Evolutionary conservation across 2,113 vertebrate species (phyloP).

Genomic region (Lathamus discolor): DNA sequence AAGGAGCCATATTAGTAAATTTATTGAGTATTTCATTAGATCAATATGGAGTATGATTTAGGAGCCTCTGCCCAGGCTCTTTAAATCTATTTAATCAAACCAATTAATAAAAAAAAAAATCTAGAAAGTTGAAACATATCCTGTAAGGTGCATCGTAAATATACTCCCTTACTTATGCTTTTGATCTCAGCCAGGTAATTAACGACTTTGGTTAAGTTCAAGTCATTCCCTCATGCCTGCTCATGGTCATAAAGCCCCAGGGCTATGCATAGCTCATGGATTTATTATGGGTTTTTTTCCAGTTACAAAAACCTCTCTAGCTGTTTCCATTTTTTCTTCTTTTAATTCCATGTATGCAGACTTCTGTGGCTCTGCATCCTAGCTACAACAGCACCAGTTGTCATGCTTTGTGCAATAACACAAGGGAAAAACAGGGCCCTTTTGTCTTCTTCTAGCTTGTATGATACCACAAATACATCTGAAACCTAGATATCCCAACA

Average conservation of each 20-base stretch:
- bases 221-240: conserved; percentile 78
- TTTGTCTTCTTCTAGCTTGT: neutral
- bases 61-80: conserved; percentile 75
- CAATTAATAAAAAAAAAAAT: conserved; percentile 84
- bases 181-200: conserved; percentile 85
- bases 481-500: neutral
- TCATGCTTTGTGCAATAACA: neutral
- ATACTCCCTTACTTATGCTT: conserved; percentile 77
- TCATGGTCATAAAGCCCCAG: conserved; percentile 75
- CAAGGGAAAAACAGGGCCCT: neutral
- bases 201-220: conserved; percentile 81
- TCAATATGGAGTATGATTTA: conserved; percentile 85
- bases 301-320: conserved; percentile 68
- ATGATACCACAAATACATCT: neutral
- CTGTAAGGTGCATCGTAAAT: conserved; percentile 83
- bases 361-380: conserved; percentile 13
- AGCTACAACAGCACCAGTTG: neutral
- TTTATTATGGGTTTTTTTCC: conserved; percentile 78
- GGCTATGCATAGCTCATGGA: conserved; percentile 73
- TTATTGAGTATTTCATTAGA: conserved; percentile 86
- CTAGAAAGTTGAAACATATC: conserved; percentile 78
- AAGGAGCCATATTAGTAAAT: conserved; percentile 82
- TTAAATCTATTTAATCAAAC: conserved; percentile 87
- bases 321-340: conserved; percentile 27
- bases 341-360: conserved; percentile 56